Evolutionary conservation across 2,113 vertebrate species (phyloP).

Genomic region (Onychostruthus taczanowskii): DNA sequence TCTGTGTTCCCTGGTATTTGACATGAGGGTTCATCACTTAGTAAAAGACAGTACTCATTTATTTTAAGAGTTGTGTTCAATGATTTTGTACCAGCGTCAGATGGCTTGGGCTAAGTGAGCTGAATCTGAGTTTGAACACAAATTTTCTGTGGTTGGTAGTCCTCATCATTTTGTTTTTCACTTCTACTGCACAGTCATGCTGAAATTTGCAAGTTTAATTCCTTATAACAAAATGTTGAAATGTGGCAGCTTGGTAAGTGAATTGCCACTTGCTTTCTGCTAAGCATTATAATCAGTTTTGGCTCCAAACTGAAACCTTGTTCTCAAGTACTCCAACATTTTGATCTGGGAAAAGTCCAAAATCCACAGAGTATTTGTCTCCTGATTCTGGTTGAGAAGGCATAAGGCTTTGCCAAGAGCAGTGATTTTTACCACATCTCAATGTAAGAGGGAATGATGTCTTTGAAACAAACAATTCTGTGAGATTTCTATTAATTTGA

Average conservation of each 20-base stretch:
- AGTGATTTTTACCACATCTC: neutral
- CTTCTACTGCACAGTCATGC: neutral
- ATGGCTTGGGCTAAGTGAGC: neutral
- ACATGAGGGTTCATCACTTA: neutral
- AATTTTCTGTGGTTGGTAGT: neutral
- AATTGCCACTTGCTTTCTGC: constrained; percentile 17
- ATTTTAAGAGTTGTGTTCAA: neutral
- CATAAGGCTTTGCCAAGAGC: neutral
- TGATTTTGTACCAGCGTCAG: neutral
- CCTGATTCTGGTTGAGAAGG: neutral
- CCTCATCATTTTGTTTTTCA: neutral
- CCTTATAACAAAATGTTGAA: neutral
- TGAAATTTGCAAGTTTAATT: constrained; percentile 60
- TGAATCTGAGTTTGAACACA: neutral
- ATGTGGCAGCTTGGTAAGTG: constrained; percentile 10
- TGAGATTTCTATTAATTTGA: neutral
- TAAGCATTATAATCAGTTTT: neutral
- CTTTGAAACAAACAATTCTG: neutral
- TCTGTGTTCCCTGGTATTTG: neutral
- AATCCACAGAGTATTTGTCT: neutral
- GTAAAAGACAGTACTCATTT: neutral
- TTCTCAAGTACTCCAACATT: neutral
- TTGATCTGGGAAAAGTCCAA: constrained; percentile 28
- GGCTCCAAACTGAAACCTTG: neutral
- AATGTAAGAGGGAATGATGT: neutral